These are phyloP conservation scores for Protaetia brevitarsis DNA, from an alignment of 1,140 invertebrate species.

Conservation along the genomic window DNA sequence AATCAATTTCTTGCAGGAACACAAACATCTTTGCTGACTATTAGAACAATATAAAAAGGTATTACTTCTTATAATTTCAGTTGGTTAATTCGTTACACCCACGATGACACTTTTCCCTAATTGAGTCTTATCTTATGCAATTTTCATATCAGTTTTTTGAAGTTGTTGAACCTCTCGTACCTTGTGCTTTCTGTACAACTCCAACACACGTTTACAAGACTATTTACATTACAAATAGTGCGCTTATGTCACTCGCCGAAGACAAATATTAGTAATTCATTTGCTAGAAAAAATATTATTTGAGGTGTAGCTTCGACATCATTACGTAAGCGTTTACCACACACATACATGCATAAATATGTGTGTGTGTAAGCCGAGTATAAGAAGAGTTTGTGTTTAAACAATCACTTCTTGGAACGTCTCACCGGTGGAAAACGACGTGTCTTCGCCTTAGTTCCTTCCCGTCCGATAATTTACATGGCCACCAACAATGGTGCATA, in stretches of 20 bases:
- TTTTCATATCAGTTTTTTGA: no score
- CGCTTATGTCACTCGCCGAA: neutral
- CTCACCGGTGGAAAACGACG: neutral
- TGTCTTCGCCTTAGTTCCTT: neutral
- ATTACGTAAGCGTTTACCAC: neutral
- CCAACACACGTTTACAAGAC: neutral
- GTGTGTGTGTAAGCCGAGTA: neutral
- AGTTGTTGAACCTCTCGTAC: no score
- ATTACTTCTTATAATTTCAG: no score
- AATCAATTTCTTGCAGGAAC: no score
- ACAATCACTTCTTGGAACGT: neutral
- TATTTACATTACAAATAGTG: neutral
- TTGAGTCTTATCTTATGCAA: no score
- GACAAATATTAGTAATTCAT: neutral
- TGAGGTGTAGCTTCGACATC: neutral
- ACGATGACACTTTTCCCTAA: no score
- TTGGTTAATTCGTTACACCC: no score
- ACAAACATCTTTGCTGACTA: no score
- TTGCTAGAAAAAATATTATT: slow-evolving; percentile 5
- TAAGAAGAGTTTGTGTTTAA: neutral
- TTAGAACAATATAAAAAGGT: no score
- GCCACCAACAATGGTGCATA: neutral
- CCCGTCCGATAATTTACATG: neutral
- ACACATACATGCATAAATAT: neutral
- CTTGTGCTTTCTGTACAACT: no score